These are phyloP conservation scores for Beroe ovata DNA, from an alignment of 37 sponge, comb jelly and placozoan species.

Conservation along the genomic window DNA sequence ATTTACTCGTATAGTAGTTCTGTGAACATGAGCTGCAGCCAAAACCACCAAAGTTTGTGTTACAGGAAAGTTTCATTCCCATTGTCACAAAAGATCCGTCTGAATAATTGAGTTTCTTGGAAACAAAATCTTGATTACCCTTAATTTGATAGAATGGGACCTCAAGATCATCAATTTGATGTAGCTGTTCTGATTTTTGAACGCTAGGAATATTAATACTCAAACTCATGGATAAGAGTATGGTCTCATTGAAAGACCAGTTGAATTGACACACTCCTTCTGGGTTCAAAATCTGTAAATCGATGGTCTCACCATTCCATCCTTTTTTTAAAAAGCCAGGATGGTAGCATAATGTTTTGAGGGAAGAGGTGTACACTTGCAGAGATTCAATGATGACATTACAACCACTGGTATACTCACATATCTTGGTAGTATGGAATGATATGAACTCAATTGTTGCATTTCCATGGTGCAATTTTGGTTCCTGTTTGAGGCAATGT, in stretches of 20 bases:
- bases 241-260: background rate
- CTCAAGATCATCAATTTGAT: background rate
- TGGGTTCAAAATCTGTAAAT: background rate
- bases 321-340: background rate
- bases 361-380: background rate
- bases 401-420: background rate
- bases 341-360: too few relatives aligned
- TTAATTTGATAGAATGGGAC: background rate
- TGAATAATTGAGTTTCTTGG: background rate
- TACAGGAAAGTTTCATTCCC: background rate
- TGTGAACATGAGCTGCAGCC: background rate
- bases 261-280: background rate
- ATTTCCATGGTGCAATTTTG: background rate
- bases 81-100: background rate
- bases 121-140: background rate
- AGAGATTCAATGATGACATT: background rate
- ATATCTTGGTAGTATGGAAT: background rate
- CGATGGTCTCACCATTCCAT: background rate
- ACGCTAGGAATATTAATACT: background rate
- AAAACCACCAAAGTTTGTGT: background rate
- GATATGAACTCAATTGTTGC: background rate
- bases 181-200: background rate
- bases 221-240: background rate
- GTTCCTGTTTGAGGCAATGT: too few relatives aligned
- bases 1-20: background rate